phyloP scores from a whole-genome alignment of 2,797 vertebrate species.

The Parambassis ranga region DNA sequence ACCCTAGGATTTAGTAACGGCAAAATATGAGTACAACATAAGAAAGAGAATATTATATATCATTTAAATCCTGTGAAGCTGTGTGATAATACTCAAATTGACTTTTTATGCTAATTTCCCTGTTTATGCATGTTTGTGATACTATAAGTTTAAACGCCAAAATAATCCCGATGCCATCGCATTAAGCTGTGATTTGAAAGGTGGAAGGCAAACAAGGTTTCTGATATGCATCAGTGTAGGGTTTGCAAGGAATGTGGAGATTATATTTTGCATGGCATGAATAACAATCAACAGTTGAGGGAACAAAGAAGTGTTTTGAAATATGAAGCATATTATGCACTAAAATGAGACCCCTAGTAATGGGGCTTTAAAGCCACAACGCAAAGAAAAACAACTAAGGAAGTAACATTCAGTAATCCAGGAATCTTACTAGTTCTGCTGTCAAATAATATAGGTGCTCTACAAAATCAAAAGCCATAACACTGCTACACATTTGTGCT shows the following conservation, averaged over 20 bases:
- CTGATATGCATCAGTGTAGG: conserved; percentile 59
- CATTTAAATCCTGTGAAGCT: conserved; percentile 49
- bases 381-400: conserved; percentile 50
- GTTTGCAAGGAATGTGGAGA: conserved; percentile 58
- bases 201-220: conserved; percentile 57
- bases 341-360: conserved; percentile 70
- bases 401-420: conserved; percentile 47
- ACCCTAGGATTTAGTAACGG: conserved; percentile 4
- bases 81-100: conserved; percentile 43
- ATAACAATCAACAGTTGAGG: conserved; percentile 71
- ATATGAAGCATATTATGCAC: conserved; percentile 64
- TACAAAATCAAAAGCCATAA: conserved; percentile 31
- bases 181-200: conserved; percentile 62
- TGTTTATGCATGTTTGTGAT: conserved; percentile 60
- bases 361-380: conserved; percentile 75
- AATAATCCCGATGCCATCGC: conserved; percentile 66
- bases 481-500: conserved; percentile 16
- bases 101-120: conserved; percentile 71
- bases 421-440: conserved; percentile 47
- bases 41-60: conserved; percentile 24
- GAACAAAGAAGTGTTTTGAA: conserved; percentile 68
- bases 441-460: conserved; percentile 40
- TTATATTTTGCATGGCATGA: conserved; percentile 62
- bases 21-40: conserved; percentile 17
- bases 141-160: conserved; percentile 69